A percentile compares a stretch with the other conserved stretches of the same genome.
These are phyloP conservation scores for Excalfactoria chinensis DNA, from an alignment of 2,113 vertebrate species.

Conservation along the genomic window DNA sequence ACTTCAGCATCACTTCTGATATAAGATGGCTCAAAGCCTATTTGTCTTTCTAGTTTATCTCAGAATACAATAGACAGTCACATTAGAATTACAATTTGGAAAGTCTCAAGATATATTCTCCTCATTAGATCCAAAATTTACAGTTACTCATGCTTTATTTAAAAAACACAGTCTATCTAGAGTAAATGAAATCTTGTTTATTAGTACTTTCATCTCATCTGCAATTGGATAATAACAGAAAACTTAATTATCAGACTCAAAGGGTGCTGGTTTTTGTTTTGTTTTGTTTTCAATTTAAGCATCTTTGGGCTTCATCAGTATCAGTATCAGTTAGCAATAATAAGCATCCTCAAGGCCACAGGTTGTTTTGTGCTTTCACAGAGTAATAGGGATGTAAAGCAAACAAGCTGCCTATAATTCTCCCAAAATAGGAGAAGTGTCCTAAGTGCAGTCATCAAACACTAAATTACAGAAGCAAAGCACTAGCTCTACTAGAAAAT, in stretches of 20 bases:
- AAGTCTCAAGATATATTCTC: not conserved
- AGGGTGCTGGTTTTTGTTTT: too few species aligned
- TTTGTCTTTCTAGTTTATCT: not conserved
- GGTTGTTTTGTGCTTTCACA: not conserved
- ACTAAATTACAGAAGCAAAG: not conserved
- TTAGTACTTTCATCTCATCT: not conserved
- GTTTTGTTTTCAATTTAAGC: not conserved
- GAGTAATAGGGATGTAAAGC: not conserved
- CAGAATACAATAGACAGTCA: not conserved
- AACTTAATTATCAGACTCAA: not conserved
- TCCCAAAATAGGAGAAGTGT: not conserved
- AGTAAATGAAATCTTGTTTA: not conserved
- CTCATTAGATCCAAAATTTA: not conserved
- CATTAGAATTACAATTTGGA: not conserved
- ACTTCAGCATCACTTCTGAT: not conserved
- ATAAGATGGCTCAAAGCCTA: not conserved
- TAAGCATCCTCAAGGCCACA: not conserved
- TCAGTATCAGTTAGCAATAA: not conserved
- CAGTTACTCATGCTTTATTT: not conserved
- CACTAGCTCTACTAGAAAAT: not conserved
- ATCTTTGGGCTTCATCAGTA: not conserved
- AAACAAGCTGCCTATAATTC: not conserved
- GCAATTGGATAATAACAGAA: not conserved
- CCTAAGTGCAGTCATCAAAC: not conserved
- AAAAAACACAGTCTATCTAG: not conserved